These are phyloP conservation scores for Entomyzon cyanotis DNA, from an alignment of 2,113 vertebrate species.

Conservation along the genomic window DNA sequence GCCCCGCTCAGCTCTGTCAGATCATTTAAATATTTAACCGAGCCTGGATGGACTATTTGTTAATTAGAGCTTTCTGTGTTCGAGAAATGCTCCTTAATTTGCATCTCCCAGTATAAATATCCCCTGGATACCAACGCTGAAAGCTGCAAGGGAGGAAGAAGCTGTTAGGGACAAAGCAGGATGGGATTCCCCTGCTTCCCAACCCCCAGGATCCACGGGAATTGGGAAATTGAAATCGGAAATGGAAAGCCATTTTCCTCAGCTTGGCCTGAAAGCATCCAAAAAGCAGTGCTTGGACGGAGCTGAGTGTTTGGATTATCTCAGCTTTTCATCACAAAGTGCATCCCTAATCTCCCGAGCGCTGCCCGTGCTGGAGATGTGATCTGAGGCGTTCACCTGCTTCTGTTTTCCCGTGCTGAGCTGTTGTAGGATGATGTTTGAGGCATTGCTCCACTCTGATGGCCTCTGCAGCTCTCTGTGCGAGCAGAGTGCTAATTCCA, in stretches of 20 bases:
- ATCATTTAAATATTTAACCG: not conserved
- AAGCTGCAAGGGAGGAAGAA: not conserved
- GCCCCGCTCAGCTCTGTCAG: not conserved
- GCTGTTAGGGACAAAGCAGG: not conserved
- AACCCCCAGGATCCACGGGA: not conserved
- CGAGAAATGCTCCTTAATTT: not conserved
- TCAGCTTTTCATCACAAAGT: not conserved
- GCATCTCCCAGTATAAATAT: not conserved
- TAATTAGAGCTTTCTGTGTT: constrained; percentile 13
- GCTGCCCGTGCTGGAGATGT: not conserved
- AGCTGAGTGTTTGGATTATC: not conserved
- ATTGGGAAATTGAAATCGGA: too few species aligned
- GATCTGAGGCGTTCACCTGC: not conserved
- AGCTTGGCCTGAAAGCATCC: not conserved
- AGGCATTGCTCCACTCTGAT: not conserved
- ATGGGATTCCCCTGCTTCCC: not conserved
- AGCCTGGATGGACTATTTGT: not conserved
- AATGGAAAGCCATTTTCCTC: not conserved
- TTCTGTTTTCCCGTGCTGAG: not conserved
- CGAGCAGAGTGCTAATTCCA: constrained; percentile 11
- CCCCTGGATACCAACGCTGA: not conserved
- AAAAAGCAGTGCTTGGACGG: not conserved
- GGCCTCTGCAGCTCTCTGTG: not conserved
- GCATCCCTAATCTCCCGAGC: not conserved
- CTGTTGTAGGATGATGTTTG: not conserved